Evolutionary conservation across 2,888 invertebrate genomes (phyloP).

Genomic region (Eupelmus urozonus): DNA sequence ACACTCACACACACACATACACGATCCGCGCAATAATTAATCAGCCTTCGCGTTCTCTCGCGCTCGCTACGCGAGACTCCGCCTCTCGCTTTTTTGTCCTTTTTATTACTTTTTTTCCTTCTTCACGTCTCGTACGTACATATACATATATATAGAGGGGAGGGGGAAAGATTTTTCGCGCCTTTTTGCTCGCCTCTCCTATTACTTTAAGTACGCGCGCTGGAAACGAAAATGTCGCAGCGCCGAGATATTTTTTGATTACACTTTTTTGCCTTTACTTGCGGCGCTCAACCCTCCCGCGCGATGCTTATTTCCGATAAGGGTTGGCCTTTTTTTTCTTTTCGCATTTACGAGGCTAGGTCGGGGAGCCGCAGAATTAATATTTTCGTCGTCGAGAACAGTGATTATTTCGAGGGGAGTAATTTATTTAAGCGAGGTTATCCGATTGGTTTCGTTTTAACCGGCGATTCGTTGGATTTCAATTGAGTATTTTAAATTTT

Average conservation of each 20-base stretch:
- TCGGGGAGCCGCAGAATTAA: background rate
- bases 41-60: conserved; percentile 59
- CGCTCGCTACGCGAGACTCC: conserved; percentile 46
- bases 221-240: conserved; percentile 55
- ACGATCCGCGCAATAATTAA: conserved; percentile 55
- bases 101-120: conserved; percentile 56
- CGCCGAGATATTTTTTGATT: conserved; percentile 38
- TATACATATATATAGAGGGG: background rate
- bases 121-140: conserved; percentile 25
- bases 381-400: conserved; percentile 32
- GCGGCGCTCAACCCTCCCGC: conserved; percentile 26
- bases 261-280: conserved; percentile 39
- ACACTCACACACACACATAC: conserved; percentile 38
- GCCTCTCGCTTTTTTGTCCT: conserved; percentile 20
- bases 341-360: background rate
- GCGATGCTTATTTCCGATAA: conserved; percentile 48
- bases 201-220: background rate
- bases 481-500: no score
- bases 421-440: conserved; percentile 7
- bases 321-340: background rate
- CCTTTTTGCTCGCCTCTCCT: background rate
- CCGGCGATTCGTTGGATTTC: no score
- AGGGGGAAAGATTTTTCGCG: no score
- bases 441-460: background rate
- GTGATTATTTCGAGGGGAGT: background rate